Evolutionary conservation across 2,113 vertebrate genomes (phyloP), one percentile per base, ranked within the genome.

Genomic region (Ochotona princeps): DNA sequence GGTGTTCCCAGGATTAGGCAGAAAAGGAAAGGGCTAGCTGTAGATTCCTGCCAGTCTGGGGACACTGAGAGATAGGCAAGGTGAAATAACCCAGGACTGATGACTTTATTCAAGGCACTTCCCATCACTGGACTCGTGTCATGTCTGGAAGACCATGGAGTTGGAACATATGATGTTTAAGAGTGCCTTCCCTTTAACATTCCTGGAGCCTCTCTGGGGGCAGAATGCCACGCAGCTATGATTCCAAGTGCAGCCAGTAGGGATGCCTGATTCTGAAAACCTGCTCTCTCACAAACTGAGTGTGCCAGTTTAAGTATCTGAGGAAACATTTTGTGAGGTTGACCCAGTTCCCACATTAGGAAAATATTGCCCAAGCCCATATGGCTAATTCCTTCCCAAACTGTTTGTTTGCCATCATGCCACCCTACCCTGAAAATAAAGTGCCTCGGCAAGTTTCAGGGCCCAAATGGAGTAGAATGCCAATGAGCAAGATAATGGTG

Each of bases 311-410:
- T 79, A 96, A 90, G 94, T 89, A 93, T 93, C 82, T 78, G 74
- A 87, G 95, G 87, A 94, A 91, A 88, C 94, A 85, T 95, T 97
- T 67, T 96, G 87, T 88, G 47, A 70, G 84, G 84, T 83, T 96
- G 97, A 96, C 97, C 96, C 96, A 93, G 49, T 96, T 96, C 93
- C 93, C 89, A 96, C 87, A 95, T 95, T 94, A 96, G 91, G 94
- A 87, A 96, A 95, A 96, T 96, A 96, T 94, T 94, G 94, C 93
- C 94, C 60, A 8, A 72, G 89, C 89, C 96, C 96, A 97, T 96
- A 95, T 97, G 97, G 96, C 94, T 96, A 94, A 97, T 96, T 94
- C 80, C 93, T 97, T 94, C 73, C 83, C 89, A 94, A 92, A 96
- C 81, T 88, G 89, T 32, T 35, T 96, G 97, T 83, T 96, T 92